These are phyloP conservation scores for Hyperopisus bebe DNA, from an alignment of 2,113 vertebrate species.

Conservation along the genomic window DNA sequence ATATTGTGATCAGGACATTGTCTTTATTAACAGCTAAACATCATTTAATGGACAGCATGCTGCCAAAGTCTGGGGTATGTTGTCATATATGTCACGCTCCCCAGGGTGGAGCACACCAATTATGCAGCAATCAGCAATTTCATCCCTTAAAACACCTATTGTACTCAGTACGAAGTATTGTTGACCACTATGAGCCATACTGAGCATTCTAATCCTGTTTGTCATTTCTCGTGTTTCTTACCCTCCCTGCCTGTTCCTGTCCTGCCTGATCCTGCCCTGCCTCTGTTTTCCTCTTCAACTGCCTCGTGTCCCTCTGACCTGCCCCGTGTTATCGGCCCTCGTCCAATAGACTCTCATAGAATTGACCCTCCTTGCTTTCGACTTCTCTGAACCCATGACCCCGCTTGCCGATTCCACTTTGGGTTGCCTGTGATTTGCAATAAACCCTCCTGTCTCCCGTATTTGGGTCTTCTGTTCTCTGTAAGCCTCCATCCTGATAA, in stretches of 20 bases:
- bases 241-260: neutral
- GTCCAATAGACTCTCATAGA: neutral
- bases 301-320: neutral
- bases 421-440: too few relatives aligned
- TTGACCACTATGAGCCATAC: neutral
- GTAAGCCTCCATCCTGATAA: too few relatives aligned
- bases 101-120: neutral
- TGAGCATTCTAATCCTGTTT: neutral
- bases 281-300: neutral
- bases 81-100: neutral
- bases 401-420: too few relatives aligned
- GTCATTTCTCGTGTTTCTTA: neutral
- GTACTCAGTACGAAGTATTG: neutral
- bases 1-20: too few relatives aligned
- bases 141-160: neutral
- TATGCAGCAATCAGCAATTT: neutral
- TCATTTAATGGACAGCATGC: too few relatives aligned
- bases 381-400: too few relatives aligned
- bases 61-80: neutral
- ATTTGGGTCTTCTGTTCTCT: too few relatives aligned
- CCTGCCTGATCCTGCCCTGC: too few relatives aligned
- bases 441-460: too few relatives aligned
- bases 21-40: too few relatives aligned
- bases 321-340: neutral
- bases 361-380: too few relatives aligned